These are phyloP conservation scores for Premnoplex brunnescens DNA, from an alignment of 2,797 vertebrate genomes.

Conservation along the genomic window DNA sequence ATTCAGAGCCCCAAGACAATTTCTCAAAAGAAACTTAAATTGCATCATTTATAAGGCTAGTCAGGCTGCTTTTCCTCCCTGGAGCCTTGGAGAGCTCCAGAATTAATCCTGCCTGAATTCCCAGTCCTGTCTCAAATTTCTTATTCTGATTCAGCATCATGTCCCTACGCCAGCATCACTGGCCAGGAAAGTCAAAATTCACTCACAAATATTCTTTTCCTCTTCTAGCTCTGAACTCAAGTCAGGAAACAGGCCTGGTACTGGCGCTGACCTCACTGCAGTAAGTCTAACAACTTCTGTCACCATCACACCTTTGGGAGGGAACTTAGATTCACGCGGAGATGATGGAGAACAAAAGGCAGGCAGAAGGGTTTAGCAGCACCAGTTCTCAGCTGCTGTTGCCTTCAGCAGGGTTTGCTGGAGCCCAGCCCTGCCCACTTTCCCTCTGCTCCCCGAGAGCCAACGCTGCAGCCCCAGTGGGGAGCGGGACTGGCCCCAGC, in stretches of 20 bases:
- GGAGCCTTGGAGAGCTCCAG: neutral
- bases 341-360: neutral
- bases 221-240: neutral
- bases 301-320: neutral
- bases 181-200: neutral
- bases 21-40: neutral
- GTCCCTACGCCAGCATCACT: neutral
- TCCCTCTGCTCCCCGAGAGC: neutral
- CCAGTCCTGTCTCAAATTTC: neutral
- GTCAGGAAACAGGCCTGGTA: neutral
- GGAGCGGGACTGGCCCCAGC: neutral
- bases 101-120: neutral
- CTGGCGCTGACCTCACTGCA: neutral
- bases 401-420: neutral
- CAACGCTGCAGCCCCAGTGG: neutral
- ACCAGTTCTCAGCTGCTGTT: neutral
- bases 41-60: neutral
- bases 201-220: neutral
- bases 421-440: neutral
- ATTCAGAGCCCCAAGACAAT: neutral
- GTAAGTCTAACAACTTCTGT: neutral
- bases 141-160: neutral
- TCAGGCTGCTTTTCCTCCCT: neutral
- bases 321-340: neutral
- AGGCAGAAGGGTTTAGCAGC: neutral